A percentile compares a stretch with the other conserved stretches of the same genome.
Evolutionary conservation across 53 echinoderm and acorn worm genomes (phyloP).

Genomic region (Henricia sp.): DNA sequence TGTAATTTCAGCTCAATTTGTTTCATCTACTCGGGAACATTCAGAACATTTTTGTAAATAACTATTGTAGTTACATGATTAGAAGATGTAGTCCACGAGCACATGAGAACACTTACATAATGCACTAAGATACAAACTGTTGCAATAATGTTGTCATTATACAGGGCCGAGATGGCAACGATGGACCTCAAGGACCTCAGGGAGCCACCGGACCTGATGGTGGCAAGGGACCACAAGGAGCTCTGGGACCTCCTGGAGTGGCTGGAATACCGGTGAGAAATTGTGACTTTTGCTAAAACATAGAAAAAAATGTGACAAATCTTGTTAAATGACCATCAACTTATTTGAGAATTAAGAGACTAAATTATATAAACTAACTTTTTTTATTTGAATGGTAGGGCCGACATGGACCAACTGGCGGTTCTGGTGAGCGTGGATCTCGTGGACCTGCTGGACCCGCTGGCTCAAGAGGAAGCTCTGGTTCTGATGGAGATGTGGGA

Average conservation of each 20-base stretch:
- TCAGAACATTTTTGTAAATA: not conserved
- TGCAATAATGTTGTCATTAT: not conserved
- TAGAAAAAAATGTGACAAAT: not conserved
- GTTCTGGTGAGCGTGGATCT: slow-evolving; percentile 64
- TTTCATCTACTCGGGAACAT: not conserved
- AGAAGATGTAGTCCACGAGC: not conserved
- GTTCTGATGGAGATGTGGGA: slow-evolving; percentile 39
- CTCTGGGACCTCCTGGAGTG: slow-evolving; percentile 29
- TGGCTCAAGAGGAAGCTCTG: slow-evolving; percentile 33
- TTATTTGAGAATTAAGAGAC: not conserved
- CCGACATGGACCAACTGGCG: slow-evolving; percentile 37
- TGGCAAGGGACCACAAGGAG: slow-evolving; percentile 29
- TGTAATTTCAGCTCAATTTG: not conserved
- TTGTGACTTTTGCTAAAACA: not conserved
- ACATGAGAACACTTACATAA: not conserved
- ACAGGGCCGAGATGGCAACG: slow-evolving; percentile 40
- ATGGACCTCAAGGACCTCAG: slow-evolving; percentile 26
- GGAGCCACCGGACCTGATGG: slow-evolving; percentile 42
- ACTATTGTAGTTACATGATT: not conserved
- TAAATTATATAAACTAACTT: not conserved
- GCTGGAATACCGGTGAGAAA: slow-evolving; percentile 19
- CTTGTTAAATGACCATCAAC: not conserved
- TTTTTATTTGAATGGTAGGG: slow-evolving; percentile 22
- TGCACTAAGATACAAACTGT: not conserved
- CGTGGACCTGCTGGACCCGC: slow-evolving; percentile 64